phyloP scores from a whole-genome alignment of 2,797 vertebrate genomes.

The Halcyon badia region DNA sequence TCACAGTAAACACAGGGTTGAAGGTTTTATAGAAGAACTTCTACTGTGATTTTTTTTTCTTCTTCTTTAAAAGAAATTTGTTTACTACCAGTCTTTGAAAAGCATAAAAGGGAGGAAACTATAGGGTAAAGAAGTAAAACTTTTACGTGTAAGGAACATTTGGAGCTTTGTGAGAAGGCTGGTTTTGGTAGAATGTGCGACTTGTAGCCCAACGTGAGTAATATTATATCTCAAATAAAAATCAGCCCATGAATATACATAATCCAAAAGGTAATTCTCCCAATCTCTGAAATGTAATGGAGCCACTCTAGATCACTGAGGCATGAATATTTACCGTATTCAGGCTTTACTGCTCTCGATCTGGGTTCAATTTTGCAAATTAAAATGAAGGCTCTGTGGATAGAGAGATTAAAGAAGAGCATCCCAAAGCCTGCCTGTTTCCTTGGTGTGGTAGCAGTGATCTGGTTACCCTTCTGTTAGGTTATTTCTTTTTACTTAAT shows the following conservation, averaged over 20 bases:
- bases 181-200: slow-evolving; percentile 75
- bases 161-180: slow-evolving; percentile 77
- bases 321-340: slow-evolving; percentile 86
- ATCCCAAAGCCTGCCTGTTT: slow-evolving; percentile 78
- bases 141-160: slow-evolving; percentile 71
- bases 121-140: slow-evolving; percentile 74
- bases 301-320: slow-evolving; percentile 83
- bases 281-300: slow-evolving; percentile 84
- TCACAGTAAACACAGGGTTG: slow-evolving; percentile 63
- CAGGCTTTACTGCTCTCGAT: slow-evolving; percentile 86
- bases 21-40: slow-evolving; percentile 70
- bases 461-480: slow-evolving; percentile 74
- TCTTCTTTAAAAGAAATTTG: slow-evolving; percentile 67
- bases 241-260: slow-evolving; percentile 86
- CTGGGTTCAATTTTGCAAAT: slow-evolving; percentile 89
- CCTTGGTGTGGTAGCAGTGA: slow-evolving; percentile 76
- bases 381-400: slow-evolving; percentile 86
- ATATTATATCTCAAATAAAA: slow-evolving; percentile 84
- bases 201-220: slow-evolving; percentile 78
- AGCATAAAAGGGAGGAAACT: slow-evolving; percentile 68
- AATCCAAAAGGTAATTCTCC: slow-evolving; percentile 86
- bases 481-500: slow-evolving; percentile 72
- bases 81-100: slow-evolving; percentile 73
- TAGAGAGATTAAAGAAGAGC: slow-evolving; percentile 85
- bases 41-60: slow-evolving; percentile 22